These are phyloP conservation scores for Panthera leo DNA, from an alignment of 2,113 vertebrate species.

Conservation along the genomic window DNA sequence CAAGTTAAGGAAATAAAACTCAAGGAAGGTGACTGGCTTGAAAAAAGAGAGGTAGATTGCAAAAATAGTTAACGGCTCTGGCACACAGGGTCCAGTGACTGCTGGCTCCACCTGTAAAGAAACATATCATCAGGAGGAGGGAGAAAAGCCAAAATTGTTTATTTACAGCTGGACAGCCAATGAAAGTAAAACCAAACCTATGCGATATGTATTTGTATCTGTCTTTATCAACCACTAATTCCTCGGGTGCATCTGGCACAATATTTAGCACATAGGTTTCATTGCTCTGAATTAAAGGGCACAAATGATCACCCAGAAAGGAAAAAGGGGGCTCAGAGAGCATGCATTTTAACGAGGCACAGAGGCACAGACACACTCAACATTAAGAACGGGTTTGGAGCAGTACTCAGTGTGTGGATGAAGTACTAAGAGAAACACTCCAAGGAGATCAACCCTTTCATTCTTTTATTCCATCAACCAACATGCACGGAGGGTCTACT, in stretches of 20 bases:
- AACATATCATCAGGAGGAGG: not conserved
- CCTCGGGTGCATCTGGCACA: not conserved
- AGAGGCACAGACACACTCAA: not conserved
- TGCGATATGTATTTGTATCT: not conserved
- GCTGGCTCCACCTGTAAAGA: not conserved
- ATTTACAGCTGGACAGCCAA: not conserved
- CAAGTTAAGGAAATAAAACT: conserved; percentile 8
- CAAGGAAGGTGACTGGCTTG: not conserved
- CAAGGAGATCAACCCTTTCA: not conserved
- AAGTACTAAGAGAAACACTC: not conserved
- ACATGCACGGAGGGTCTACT: not conserved
- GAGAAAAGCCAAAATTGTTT: not conserved
- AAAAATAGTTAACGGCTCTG: not conserved
- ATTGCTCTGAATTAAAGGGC: not conserved
- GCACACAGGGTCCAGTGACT: not conserved
- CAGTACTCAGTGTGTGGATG: too few relatives aligned
- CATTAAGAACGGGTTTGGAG: too few relatives aligned
- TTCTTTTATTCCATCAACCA: not conserved
- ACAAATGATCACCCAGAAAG: not conserved
- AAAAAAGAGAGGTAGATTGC: not conserved
- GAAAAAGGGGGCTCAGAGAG: not conserved
- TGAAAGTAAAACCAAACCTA: not conserved
- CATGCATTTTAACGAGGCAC: not conserved
- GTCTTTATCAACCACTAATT: not conserved
- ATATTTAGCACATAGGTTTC: not conserved